Evolutionary conservation across 1,140 invertebrate genomes (phyloP), one percentile per base, ranked within the genome.

Genomic region (Sesamia nonagrioides): DNA sequence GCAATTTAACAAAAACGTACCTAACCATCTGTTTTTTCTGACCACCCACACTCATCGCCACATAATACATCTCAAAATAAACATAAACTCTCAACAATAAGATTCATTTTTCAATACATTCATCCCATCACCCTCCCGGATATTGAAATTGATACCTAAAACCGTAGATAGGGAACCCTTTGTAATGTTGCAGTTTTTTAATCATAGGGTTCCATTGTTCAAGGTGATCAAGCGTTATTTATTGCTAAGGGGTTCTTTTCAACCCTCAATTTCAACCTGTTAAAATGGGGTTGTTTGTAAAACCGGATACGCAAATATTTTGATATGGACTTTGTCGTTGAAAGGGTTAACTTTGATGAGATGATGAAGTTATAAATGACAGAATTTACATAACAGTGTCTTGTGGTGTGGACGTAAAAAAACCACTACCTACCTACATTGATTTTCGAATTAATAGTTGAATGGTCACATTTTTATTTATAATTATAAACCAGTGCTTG

Each of bases 141-240:
- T 78, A 71, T 52, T 52, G 42, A 71, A 71, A 71, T 48, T 69
- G 76, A 71, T 78, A 69, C 54, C 18, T 71, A 60, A 78, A 78
- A 18, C 17, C 48, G 4, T n/a, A 33, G 3, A 48, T n/a, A 27
- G 11, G 48, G 52, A 71, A 71, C 37, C 73, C 73, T 56, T 61
- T 75, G 58, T 42, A 56, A 73, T 75, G 56, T 75, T 35, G 73
- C 73, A 33, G 15, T 50, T 61, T 75, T 75, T 58, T 73, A 40
- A 73, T 42, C 42, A 42, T 18, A 50, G 58, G 15, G n/a, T 11
- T 42, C 42, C 42, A 50, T 63, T 75, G 73, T 75, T 48, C 27
- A 33, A 35, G 17, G 5, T 6, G 27, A 52, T 74, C 35, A 21
- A 74, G 72, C 33, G 72, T 48, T 72, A 71, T 71, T 71, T 71